phyloP scores from a whole-genome alignment of 2,113 vertebrate genomes.

The Prunella himalayana region DNA sequence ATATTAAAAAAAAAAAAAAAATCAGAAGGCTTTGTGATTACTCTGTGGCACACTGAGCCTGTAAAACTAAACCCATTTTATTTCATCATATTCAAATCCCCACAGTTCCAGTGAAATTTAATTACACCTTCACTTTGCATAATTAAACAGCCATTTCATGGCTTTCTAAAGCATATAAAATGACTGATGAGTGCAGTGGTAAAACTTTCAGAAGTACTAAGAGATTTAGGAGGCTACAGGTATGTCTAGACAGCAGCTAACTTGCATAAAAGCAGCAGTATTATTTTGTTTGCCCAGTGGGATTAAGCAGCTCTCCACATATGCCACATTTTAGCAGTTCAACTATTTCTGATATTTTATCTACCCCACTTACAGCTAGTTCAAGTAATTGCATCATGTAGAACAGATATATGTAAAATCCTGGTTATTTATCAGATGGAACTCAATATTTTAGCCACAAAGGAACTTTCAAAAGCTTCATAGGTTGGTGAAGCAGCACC shows the following conservation, averaged over 20 bases:
- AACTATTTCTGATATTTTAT: not conserved
- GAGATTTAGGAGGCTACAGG: constrained; percentile 26
- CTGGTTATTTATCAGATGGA: not conserved
- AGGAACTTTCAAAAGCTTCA: not conserved
- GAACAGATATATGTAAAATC: not conserved
- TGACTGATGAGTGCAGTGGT: not conserved
- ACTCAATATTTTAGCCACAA: not conserved
- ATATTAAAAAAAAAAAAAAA: not conserved
- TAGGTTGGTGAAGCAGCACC: not conserved
- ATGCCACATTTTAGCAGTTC: not conserved
- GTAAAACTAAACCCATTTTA: constrained; percentile 54
- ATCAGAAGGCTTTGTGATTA: not conserved
- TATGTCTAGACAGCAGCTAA: constrained; percentile 33
- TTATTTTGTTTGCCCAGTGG: not conserved
- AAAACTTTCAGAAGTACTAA: constrained; percentile 43
- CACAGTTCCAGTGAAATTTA: constrained; percentile 55
- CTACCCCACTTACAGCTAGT: not conserved
- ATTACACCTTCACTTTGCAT: constrained; percentile 61
- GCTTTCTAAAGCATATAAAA: constrained; percentile 51
- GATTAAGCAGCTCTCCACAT: not conserved
- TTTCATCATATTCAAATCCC: constrained; percentile 62
- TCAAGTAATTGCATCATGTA: not conserved
- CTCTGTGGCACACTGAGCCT: not conserved
- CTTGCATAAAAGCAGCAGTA: not conserved
- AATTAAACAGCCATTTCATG: constrained; percentile 49